Evolutionary conservation across 2,888 invertebrate species (phyloP).

Genomic region (Heteromyza rotundicornis): DNA sequence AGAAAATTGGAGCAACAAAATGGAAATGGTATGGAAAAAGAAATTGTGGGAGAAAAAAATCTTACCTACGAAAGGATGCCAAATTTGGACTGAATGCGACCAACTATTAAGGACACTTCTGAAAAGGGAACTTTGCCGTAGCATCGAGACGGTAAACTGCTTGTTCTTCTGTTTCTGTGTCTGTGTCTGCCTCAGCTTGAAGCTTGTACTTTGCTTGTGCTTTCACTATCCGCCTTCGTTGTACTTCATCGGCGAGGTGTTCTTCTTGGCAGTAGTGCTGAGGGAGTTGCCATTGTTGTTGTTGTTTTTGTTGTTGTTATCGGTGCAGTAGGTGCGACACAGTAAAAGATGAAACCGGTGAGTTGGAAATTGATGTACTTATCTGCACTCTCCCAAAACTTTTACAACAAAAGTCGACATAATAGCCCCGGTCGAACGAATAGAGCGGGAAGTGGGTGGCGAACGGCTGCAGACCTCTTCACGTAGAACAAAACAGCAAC

Average conservation of each 20-base stretch:
- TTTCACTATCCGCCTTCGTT: no score
- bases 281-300: no score
- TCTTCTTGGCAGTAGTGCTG: no score
- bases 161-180: no score
- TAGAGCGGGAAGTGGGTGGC: not conserved
- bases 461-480: not conserved
- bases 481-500: not conserved
- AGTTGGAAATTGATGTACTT: constrained; percentile 22
- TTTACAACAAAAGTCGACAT: constrained; percentile 11
- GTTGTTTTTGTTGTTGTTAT: no score
- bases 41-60: constrained; percentile 20
- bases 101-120: constrained; percentile 9
- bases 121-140: not conserved
- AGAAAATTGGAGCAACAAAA: not conserved
- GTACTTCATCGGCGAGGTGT: no score
- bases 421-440: no score
- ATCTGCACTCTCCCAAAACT: constrained; percentile 14
- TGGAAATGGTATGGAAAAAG: no score
- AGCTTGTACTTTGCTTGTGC: no score
- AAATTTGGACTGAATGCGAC: constrained; percentile 5
- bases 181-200: no score
- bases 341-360: constrained; percentile 12
- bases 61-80: constrained; percentile 37
- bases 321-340: not conserved
- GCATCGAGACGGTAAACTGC: not conserved